Evolutionary conservation across 2,797 vertebrate species (phyloP), one percentile per base, ranked within the genome.

Genomic region (Spinibarbus caldwelli): DNA sequence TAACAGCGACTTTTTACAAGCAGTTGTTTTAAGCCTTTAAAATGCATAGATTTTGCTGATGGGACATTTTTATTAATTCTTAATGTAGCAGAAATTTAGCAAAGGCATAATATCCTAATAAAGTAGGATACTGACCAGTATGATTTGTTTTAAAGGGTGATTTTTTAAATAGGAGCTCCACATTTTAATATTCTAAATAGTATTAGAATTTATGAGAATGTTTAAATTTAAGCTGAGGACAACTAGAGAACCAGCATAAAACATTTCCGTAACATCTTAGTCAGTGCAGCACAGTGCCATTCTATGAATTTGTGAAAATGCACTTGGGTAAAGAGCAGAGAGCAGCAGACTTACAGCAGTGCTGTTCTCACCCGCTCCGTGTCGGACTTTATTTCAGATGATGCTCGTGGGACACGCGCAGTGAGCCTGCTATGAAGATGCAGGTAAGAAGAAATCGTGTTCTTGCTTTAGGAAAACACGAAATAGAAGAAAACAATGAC

Each of bases 371-470:
- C 67, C 31, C 14, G 52, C 76, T 71, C 26, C 10, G 49, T 8
- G 14, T 67, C 75, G 66, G 64, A 78, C 62, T 71, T 11, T 41
- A 21, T 21, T 43, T 47, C 83, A 64, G 38, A 79, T 49, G 75
- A 59, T 78, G 83, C 75, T 78, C 64, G 19, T 12, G 64, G 19
- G 36, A 84, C 82, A n/a, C 54, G 11, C 81, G 34, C 41, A 12
- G 21, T 8, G 17, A 23, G 49, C 17, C 36, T 17, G 54, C 45
- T 21, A 26, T 29, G 21, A 34, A 78, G n/a, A 84, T 4, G 15
- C 47, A 84, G 52, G 70, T 82, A 62, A 82, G 70, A 76, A 15
- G 15, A 84, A 7, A 59, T 76, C 59, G 12, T n/a, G 19, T 78
- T 67, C 26, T 67, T 80, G 29, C 43, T 80, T 49, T 49, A 67